These are phyloP conservation scores for Drosophila malerkotliana DNA, from an alignment of 1,140 invertebrate genomes.

Conservation along the genomic window DNA sequence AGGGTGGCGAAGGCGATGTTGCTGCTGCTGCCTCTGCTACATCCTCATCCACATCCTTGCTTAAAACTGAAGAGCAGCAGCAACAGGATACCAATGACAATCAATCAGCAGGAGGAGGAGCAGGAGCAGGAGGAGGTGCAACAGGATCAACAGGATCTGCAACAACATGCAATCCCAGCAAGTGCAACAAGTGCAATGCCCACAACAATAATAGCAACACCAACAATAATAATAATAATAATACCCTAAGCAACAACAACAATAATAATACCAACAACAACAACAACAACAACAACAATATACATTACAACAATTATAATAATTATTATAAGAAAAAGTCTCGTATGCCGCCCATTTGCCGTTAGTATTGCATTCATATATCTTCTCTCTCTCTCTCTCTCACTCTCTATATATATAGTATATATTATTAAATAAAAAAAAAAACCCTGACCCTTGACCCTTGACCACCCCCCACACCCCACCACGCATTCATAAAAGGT, in stretches of 20 bases:
- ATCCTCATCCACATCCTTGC: not conserved
- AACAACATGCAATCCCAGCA: constrained; percentile 58
- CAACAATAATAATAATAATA: constrained; percentile 38
- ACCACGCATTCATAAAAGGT: not conserved
- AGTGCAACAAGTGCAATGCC: constrained; percentile 79
- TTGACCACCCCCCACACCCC: not conserved
- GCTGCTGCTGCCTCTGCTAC: constrained; percentile 5
- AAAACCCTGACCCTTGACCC: not conserved
- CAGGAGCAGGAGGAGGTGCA: constrained; percentile 5
- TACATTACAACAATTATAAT: constrained; percentile 83
- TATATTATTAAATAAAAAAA: constrained; percentile 2
- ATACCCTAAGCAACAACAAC: constrained; percentile 17
- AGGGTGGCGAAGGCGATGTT: constrained; percentile 13
- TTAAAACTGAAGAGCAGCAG: constrained; percentile 1
- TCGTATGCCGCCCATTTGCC: constrained; percentile 83
- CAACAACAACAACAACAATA: constrained; percentile 75
- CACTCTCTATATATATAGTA: constrained; percentile 23
- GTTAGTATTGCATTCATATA: constrained; percentile 76
- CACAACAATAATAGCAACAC: constrained; percentile 46
- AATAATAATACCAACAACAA: constrained; percentile 53
- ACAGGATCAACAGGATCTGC: constrained; percentile 14
- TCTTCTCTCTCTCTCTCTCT: not conserved
- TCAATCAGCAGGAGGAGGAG: constrained; percentile 5
- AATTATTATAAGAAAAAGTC: constrained; percentile 83
- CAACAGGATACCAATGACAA: constrained; percentile 6